phyloP scores from a whole-genome alignment of 2,113 vertebrate genomes.

The Gallinago paraguaiae region DNA sequence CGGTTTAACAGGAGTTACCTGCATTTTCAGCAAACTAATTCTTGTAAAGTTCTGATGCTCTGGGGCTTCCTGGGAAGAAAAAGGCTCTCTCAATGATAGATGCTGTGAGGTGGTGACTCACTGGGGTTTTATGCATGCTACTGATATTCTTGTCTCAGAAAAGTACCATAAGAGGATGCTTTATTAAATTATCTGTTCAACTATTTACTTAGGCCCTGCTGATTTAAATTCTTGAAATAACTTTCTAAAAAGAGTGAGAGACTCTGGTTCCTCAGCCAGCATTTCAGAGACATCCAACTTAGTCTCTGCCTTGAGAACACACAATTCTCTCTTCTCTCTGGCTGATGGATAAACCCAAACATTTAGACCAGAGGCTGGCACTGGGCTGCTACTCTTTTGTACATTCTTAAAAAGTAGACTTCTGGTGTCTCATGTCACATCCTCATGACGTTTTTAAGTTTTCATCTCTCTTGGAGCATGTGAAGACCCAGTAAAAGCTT shows the following conservation, averaged over 20 bases:
- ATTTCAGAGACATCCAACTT: background rate
- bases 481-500: conserved; percentile 3
- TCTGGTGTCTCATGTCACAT: background rate
- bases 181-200: conserved; percentile 46
- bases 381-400: background rate
- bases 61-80: background rate
- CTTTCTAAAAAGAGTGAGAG: conserved; percentile 54
- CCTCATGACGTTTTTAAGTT: background rate
- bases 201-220: conserved; percentile 20
- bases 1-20: background rate
- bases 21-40: background rate
- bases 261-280: background rate
- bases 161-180: conserved; percentile 47
- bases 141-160: conserved; percentile 30
- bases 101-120: background rate
- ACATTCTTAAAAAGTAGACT: background rate
- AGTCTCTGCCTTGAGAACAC: background rate
- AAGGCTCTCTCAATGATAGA: background rate
- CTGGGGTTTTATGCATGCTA: background rate
- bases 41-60: background rate
- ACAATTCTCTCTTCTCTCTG: background rate
- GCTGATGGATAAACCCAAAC: background rate
- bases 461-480: background rate
- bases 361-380: background rate
- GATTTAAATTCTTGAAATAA: conserved; percentile 58